phyloP scores from a whole-genome alignment of 2,888 invertebrate species.

The Nymphalis c-album region DNA sequence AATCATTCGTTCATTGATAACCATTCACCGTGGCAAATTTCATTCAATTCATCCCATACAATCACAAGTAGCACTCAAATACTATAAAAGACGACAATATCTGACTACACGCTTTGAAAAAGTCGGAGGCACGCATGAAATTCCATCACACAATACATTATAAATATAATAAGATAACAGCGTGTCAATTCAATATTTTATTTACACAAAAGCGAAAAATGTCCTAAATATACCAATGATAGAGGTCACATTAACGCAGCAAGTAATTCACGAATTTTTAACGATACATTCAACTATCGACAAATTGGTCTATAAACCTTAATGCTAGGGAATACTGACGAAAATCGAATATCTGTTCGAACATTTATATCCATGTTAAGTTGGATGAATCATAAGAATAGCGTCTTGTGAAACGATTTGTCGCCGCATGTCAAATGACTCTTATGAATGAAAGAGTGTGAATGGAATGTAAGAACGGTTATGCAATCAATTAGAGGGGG shows the following conservation, averaged over 20 bases:
- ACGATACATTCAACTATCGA: background rate
- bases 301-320: conserved; percentile 16
- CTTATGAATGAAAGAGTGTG: conserved; percentile 51
- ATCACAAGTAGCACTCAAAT: conserved; percentile 60
- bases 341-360: conserved; percentile 2
- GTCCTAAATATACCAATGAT: conserved; percentile 41
- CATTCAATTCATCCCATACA: conserved; percentile 51
- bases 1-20: conserved; percentile 47
- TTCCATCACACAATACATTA: conserved; percentile 61
- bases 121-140: conserved; percentile 70
- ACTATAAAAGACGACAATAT: conserved; percentile 57
- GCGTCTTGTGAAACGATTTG: conserved; percentile 61
- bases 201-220: conserved; percentile 41
- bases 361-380: background rate
- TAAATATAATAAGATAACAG: conserved; percentile 67
- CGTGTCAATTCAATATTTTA: conserved; percentile 51
- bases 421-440: conserved; percentile 71
- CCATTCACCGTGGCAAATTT: conserved; percentile 69
- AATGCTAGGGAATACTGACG: conserved; percentile 18
- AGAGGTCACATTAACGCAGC: conserved; percentile 24
- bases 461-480: conserved; percentile 59
- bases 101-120: conserved; percentile 53
- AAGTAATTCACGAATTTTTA: conserved; percentile 13
- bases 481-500: conserved; percentile 77
- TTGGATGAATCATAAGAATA: conserved; percentile 27